Base-by-base conservation (phyloP, 2,888 invertebrate genomes). In the Drosophila eohydei region DNA sequence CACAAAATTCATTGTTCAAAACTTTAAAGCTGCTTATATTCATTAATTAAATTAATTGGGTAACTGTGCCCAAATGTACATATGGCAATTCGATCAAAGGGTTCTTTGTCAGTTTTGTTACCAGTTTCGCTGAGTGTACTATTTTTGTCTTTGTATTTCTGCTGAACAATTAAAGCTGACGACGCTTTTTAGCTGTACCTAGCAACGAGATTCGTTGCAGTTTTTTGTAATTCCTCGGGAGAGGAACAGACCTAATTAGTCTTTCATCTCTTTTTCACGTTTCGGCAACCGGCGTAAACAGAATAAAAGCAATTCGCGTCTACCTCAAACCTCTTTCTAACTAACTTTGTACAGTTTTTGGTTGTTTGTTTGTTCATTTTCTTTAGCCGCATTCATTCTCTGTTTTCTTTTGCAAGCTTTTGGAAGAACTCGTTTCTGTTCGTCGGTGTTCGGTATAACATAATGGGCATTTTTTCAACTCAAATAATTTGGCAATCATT, bases 181-280 rank as follows among this genome's bases (percentile, higher is more conserved):
- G 48, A 32, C 30, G 34, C 32, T 16, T 52, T 46, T 59, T 9
- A 8, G 21, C 43, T 51, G 40, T 40, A 12, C 54, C 7, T 34
- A 9, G 14, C 44, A 11, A 11, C 44, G 36, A 32, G 68, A 14
- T 59, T 50, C 55, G 50, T 30, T 43, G 2, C 43, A 43, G 28
- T 30, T 56, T 65, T 63, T 58, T 44, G 60, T 64, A 55, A 55
- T 74, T 68, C 41, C 52, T 63, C 58, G 66, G 34, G 38, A 63
- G 51, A 60, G 43, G 21, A 40, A 28, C 58, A 56, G 56, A 54
- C 58, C 66, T 81, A 87, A 81, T 83, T 87, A 84, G 79, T 65
- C 64, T 55, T 64, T 81, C 70, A 78, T 81, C 65, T 78, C 16
- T 61, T 46, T 30, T 50, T 71, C 67, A 52, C 61, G 57, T 68